These are phyloP conservation scores for Oikopleura albicans DNA, from an alignment of 23 tunicate species.

Conservation along the genomic window DNA sequence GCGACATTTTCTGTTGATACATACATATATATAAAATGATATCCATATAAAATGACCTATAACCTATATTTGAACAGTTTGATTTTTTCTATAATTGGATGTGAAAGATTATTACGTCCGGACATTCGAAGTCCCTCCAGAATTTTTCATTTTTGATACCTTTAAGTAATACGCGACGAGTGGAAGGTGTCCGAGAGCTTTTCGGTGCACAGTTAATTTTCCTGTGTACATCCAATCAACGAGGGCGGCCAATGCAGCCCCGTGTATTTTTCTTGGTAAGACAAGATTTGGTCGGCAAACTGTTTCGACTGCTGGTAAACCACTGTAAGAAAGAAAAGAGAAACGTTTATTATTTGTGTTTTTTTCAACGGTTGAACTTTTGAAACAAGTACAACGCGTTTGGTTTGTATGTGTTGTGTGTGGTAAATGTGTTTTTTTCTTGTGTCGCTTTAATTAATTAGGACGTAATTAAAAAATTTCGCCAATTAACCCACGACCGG, in stretches of 20 bases:
- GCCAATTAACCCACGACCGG: too few relatives aligned
- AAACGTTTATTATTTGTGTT: not conserved
- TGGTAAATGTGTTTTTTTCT: too few relatives aligned
- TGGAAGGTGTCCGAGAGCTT: conserved; percentile 17
- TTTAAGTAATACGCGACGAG: conserved; percentile 14
- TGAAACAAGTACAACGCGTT: not conserved
- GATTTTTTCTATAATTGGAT: too few relatives aligned
- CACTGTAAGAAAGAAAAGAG: conserved; percentile 1
- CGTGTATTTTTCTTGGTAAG: conserved; percentile 4
- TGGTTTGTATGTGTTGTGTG: too few relatives aligned
- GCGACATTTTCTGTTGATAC: too few relatives aligned
- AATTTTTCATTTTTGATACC: not conserved
- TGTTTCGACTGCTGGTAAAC: conserved; percentile 3
- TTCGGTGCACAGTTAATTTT: not conserved
- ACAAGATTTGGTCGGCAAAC: conserved; percentile 12
- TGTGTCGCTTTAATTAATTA: too few relatives aligned
- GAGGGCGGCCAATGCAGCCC: conserved; percentile 16
- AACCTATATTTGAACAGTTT: too few relatives aligned
- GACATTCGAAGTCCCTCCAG: not conserved
- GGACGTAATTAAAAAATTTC: too few relatives aligned
- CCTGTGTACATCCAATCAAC: conserved; percentile 18
- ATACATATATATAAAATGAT: too few relatives aligned
- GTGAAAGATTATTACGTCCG: too few relatives aligned
- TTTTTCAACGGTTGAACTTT: not conserved
- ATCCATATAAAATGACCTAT: too few relatives aligned